phyloP scores from a whole-genome alignment of 2,888 invertebrate genomes.

The Diarsia rubi region DNA sequence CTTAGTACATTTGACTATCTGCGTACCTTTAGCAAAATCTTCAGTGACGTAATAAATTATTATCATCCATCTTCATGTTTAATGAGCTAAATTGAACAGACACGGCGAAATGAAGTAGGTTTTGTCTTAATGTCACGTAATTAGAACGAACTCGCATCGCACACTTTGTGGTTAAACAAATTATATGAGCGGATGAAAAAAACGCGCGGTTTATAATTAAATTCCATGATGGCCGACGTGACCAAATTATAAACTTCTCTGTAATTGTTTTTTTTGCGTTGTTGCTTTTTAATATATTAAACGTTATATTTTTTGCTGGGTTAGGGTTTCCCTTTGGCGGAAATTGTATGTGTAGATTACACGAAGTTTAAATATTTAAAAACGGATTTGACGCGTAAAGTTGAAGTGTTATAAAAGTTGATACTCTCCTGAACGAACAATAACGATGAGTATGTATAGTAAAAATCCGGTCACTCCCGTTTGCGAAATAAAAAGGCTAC shows the following conservation, averaged over 20 bases:
- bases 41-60: background rate
- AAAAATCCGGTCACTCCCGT: constrained; percentile 1
- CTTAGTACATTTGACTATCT: background rate
- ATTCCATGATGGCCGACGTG: constrained; percentile 67
- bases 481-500: constrained; percentile 2
- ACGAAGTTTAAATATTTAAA: background rate
- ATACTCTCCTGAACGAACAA: background rate
- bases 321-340: constrained; percentile 19
- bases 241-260: constrained; percentile 67
- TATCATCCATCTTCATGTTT: background rate
- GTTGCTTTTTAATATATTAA: constrained; percentile 72
- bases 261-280: constrained; percentile 70
- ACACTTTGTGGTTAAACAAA: constrained; percentile 57
- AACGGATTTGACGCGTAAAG: background rate
- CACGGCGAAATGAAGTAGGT: background rate
- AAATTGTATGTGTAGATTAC: background rate
- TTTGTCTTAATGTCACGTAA: constrained; percentile 36
- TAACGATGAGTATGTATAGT: background rate
- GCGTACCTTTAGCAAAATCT: background rate
- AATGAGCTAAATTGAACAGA: background rate
- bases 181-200: constrained; percentile 63
- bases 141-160: constrained; percentile 31
- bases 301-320: constrained; percentile 40
- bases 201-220: constrained; percentile 69
- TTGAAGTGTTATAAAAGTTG: background rate